Conservation (phyloP, 2,797 vertebrate species). For the Toxotes lorentzi region DNA sequence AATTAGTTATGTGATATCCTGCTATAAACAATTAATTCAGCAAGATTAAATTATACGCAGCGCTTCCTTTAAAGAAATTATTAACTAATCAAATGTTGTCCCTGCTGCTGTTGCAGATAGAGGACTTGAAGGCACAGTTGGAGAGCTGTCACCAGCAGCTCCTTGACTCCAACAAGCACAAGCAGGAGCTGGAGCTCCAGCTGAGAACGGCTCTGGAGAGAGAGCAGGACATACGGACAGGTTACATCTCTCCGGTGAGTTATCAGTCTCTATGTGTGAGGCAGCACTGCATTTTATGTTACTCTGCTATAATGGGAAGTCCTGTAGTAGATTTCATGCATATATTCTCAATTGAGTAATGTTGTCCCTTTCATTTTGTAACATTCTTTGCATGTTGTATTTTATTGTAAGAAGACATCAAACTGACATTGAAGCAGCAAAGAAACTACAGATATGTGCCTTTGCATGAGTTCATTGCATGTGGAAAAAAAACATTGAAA, state of each 20-base stretch:
- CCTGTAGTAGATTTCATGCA: conserved; percentile 7
- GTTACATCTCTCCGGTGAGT: conserved; percentile 89
- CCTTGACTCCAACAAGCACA: conserved; percentile 84
- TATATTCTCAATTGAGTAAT: conserved; percentile 25
- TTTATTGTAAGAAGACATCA: conserved; percentile 72
- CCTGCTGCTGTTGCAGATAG: conserved; percentile 76
- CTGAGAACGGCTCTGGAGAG: conserved; percentile 83
- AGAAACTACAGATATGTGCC: conserved; percentile 62
- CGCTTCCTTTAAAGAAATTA: neutral
- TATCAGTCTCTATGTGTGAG: neutral
- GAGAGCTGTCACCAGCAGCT: conserved; percentile 87
- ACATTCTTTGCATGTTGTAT: conserved; percentile 86
- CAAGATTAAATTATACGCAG: neutral
- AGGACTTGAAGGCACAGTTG: conserved; percentile 86
- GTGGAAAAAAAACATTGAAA: conserved; percentile 73
- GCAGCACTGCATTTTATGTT: conserved; percentile 8
- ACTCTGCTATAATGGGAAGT: conserved; percentile 23
- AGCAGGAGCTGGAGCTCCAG: conserved; percentile 85
- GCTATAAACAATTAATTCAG: neutral
- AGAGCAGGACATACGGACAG: conserved; percentile 83
- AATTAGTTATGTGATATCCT: neutral
- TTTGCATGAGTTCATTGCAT: conserved; percentile 89
- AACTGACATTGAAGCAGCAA: conserved; percentile 75
- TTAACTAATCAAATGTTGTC: neutral
- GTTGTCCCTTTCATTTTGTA: conserved; percentile 75